A percentile compares a stretch with the other conserved stretches of the same genome.
phyloP scores from a whole-genome alignment of 1,140 invertebrate genomes.

The Thaumetopoea pityocampa region DNA sequence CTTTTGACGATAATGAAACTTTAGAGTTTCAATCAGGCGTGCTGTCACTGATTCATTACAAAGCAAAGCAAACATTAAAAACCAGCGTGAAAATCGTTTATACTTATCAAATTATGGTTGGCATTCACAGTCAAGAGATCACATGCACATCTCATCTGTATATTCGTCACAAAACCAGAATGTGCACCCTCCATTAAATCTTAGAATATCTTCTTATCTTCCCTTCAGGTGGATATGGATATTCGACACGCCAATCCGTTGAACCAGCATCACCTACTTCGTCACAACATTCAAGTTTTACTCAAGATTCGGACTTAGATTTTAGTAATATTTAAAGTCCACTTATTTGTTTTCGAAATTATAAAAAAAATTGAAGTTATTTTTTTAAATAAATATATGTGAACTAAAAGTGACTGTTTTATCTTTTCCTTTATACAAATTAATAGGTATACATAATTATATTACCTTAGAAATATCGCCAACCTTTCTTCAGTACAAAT shows the following conservation, averaged over 20 bases:
- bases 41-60: slow-evolving; percentile 1
- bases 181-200: slow-evolving; percentile 1
- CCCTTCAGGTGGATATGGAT: not conserved
- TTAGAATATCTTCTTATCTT: no score
- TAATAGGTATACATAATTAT: slow-evolving; percentile 1
- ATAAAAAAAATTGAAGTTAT: not conserved
- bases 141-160: not conserved
- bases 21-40: slow-evolving; percentile 1
- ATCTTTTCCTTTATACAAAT: not conserved
- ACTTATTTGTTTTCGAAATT: not conserved
- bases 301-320: slow-evolving; percentile 1
- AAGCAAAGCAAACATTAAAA: not conserved
- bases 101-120: not conserved
- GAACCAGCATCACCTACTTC: slow-evolving; percentile 1
- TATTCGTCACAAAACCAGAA: slow-evolving; percentile 1
- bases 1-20: not conserved
- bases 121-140: slow-evolving; percentile 1
- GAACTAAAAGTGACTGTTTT: slow-evolving; percentile 1
- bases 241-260: not conserved
- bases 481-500: slow-evolving; percentile 1
- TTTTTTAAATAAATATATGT: not conserved
- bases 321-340: not conserved
- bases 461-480: slow-evolving; percentile 1
- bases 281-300: not conserved
- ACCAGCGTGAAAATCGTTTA: not conserved